Evolutionary conservation across 2,888 invertebrate species (phyloP).

Genomic region (Plagodis dolabraria): DNA sequence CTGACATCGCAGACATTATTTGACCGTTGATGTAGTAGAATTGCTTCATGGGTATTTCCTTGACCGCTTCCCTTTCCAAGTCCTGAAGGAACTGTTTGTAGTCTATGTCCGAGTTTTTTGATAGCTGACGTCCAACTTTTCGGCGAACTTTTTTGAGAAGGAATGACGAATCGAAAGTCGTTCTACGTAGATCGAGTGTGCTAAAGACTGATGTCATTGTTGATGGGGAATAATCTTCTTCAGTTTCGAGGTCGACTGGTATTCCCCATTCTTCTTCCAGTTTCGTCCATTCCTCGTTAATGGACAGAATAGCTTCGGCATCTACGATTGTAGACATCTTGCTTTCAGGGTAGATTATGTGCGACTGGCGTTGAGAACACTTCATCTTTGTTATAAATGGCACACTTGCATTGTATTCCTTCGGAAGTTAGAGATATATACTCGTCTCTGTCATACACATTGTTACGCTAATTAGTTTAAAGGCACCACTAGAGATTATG

Average conservation of each 20-base stretch:
- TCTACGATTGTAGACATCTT: slow-evolving; percentile 51
- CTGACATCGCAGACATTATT: slow-evolving; percentile 66
- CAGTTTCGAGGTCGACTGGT: slow-evolving; percentile 70
- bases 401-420: slow-evolving; percentile 22
- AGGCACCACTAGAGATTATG: slow-evolving; percentile 1
- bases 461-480: slow-evolving; percentile 18
- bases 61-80: slow-evolving; percentile 44
- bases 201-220: slow-evolving; percentile 59
- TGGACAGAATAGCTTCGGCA: slow-evolving; percentile 62
- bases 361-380: slow-evolving; percentile 22
- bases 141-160: slow-evolving; percentile 63
- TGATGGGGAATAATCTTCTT: slow-evolving; percentile 52
- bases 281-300: slow-evolving; percentile 70
- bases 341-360: slow-evolving; percentile 1
- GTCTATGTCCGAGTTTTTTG: slow-evolving; percentile 54
- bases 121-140: slow-evolving; percentile 57
- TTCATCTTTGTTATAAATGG: slow-evolving; percentile 23
- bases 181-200: slow-evolving; percentile 60
- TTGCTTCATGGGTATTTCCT: slow-evolving; percentile 48
- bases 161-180: slow-evolving; percentile 73
- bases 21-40: slow-evolving; percentile 66
- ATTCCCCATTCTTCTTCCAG: slow-evolving; percentile 72
- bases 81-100: slow-evolving; percentile 68
- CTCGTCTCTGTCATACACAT: slow-evolving; percentile 23
- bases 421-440: background rate